phyloP scores from a whole-genome alignment of 2,797 vertebrate genomes.

The Fundulus diaphanus region DNA sequence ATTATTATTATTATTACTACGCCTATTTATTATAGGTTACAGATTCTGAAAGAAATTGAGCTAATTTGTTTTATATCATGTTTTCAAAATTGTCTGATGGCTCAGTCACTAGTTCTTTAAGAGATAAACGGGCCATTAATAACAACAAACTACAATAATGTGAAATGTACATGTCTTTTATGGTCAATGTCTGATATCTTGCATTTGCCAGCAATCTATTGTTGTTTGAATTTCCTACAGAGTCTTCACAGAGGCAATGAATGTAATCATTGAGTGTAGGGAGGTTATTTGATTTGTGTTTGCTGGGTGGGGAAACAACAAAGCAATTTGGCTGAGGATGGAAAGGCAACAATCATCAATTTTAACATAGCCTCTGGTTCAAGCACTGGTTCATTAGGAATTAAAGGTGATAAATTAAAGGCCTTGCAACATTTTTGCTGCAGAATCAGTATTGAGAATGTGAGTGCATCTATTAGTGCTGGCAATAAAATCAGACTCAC shows the following conservation, averaged over 20 bases:
- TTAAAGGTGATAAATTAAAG: neutral
- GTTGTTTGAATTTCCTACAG: neutral
- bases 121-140: too few relatives aligned
- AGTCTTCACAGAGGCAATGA: neutral
- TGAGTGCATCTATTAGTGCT: neutral
- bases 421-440: neutral
- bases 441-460: neutral
- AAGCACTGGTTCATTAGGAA: neutral
- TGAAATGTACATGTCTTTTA: too few relatives aligned
- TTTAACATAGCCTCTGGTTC: neutral
- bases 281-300: neutral
- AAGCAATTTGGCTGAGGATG: neutral
- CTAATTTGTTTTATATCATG: too few relatives aligned
- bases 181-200: too few relatives aligned
- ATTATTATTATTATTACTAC: too few relatives aligned
- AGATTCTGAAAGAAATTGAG: too few relatives aligned
- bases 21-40: too few relatives aligned
- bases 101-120: too few relatives aligned
- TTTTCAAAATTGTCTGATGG: too few relatives aligned
- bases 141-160: too few relatives aligned
- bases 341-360: neutral
- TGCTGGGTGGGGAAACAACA: neutral
- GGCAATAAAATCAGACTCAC: neutral
- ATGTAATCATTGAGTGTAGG: neutral
- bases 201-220: too few relatives aligned